Percentiles rank a stretch among this genome's conserved stretches.
These are phyloP conservation scores for Rhyacichthys aspro DNA, from an alignment of 2,797 vertebrate species.

Conservation along the genomic window DNA sequence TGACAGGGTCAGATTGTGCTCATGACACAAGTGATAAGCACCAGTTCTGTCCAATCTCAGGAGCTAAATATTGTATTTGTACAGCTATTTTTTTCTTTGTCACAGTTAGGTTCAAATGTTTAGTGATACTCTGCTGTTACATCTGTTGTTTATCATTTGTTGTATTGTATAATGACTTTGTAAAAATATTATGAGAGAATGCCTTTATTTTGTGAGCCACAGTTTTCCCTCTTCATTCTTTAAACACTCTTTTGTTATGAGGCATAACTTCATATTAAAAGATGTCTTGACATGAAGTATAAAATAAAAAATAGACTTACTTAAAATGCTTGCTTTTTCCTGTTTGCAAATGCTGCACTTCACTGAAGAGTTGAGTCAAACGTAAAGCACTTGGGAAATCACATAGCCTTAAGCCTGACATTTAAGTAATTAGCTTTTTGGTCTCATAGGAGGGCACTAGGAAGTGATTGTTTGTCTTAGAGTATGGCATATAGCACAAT, in stretches of 20 bases:
- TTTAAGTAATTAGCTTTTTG: neutral
- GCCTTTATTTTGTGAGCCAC: constrained; percentile 82
- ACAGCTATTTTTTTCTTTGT: constrained; percentile 61
- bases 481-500: too few species aligned
- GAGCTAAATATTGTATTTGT: constrained; percentile 71
- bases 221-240: constrained; percentile 54
- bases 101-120: constrained; percentile 54
- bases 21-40: constrained; percentile 16
- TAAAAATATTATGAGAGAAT: constrained; percentile 79
- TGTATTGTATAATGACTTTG: constrained; percentile 75
- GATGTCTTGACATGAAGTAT: constrained; percentile 77
- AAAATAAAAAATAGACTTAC: constrained; percentile 75
- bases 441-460: neutral
- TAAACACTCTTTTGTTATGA: constrained; percentile 70
- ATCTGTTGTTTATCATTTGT: constrained; percentile 49
- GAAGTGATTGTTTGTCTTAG: too few species aligned
- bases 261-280: constrained; percentile 71
- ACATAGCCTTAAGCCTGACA: neutral
- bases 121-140: constrained; percentile 66
- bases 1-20: constrained; percentile 37
- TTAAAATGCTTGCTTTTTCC: constrained; percentile 19
- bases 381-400: neutral
- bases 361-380: neutral
- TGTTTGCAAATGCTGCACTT: neutral
- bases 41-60: constrained; percentile 73